Evolutionary conservation across 2,888 invertebrate genomes (phyloP).

Genomic region (Podabrus alpinus): DNA sequence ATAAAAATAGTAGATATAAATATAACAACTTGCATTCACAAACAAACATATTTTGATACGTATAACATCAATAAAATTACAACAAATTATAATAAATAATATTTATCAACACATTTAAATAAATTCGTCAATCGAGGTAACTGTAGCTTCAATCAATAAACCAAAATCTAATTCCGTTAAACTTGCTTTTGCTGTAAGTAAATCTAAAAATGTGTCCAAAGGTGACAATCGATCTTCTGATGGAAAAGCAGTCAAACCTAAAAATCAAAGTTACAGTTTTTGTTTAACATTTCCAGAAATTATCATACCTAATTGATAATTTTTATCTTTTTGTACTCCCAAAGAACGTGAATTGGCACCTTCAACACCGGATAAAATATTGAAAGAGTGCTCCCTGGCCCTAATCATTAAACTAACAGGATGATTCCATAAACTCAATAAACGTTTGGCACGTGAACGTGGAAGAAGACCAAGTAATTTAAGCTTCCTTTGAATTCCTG

Average conservation of each 20-base stretch:
- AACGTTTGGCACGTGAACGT: constrained; percentile 75
- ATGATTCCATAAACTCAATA: constrained; percentile 78
- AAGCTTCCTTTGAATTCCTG: constrained; percentile 71
- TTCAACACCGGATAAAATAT: constrained; percentile 76
- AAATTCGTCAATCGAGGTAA: constrained; percentile 65
- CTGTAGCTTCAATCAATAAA: constrained; percentile 81
- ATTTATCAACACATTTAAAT: constrained; percentile 42
- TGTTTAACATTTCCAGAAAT: neutral
- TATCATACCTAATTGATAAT: constrained; percentile 31
- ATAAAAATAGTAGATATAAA: neutral
- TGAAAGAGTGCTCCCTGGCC: constrained; percentile 79
- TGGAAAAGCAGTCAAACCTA: constrained; percentile 74
- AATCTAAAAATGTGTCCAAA: constrained; percentile 81
- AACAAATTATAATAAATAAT: neutral
- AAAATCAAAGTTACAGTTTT: constrained; percentile 31
- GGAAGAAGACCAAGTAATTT: constrained; percentile 75
- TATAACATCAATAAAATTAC: neutral
- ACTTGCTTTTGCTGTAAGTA: constrained; percentile 85
- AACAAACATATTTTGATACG: neutral
- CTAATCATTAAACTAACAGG: constrained; percentile 76
- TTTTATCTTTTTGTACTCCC: constrained; percentile 42
- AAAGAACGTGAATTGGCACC: constrained; percentile 49
- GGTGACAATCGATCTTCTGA: constrained; percentile 76
- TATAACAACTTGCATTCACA: neutral
- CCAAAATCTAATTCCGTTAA: constrained; percentile 85